Evolutionary conservation across 2,797 vertebrate genomes (phyloP).

Genomic region (Coreius guichenoti): DNA sequence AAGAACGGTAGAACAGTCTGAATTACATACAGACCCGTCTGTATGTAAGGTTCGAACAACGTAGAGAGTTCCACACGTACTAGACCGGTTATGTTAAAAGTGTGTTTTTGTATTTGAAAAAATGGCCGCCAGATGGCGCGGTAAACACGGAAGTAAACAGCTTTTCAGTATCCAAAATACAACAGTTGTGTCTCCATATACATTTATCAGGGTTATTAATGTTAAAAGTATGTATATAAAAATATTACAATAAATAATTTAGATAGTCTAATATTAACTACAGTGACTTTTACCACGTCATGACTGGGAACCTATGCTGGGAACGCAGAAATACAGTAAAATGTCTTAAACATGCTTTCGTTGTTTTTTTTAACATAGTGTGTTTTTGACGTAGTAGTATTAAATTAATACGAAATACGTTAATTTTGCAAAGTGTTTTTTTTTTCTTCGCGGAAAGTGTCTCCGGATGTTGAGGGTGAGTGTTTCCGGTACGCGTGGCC

Average conservation of each 20-base stretch:
- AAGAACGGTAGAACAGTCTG: background rate
- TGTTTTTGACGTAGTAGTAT: background rate
- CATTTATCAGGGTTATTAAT: background rate
- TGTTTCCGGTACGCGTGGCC: slow-evolving; percentile 49
- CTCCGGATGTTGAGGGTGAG: slow-evolving; percentile 28
- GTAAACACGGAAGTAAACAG: background rate
- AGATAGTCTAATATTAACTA: background rate
- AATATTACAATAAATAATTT: background rate
- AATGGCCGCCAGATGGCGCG: background rate
- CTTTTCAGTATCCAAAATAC: background rate
- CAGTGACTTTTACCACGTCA: background rate
- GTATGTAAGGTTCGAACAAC: background rate
- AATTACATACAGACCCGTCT: background rate
- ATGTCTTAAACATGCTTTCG: background rate
- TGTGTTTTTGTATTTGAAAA: background rate
- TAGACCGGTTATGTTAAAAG: background rate
- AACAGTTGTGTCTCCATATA: too few relatives aligned
- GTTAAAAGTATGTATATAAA: background rate
- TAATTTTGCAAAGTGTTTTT: background rate
- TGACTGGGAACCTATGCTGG: too few relatives aligned
- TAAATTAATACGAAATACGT: background rate
- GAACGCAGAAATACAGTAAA: background rate
- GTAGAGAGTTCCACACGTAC: background rate
- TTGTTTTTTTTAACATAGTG: background rate
- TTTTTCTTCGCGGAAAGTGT: background rate